These are phyloP conservation scores for Cantharis nigra DNA, from an alignment of 2,888 invertebrate species.

Conservation along the genomic window DNA sequence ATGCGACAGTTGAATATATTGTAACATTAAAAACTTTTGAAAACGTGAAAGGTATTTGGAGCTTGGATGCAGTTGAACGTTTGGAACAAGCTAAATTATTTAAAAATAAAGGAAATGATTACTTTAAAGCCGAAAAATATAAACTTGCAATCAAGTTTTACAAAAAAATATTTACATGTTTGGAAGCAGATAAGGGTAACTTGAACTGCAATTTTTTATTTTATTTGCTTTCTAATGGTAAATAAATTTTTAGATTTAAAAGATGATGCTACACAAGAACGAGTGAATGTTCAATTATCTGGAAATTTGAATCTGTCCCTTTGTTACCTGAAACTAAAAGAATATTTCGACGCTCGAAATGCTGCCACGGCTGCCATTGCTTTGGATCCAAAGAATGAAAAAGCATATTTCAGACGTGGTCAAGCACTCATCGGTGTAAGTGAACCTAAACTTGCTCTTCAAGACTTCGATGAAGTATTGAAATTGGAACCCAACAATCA, in stretches of 20 bases:
- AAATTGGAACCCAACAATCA: conserved; percentile 83
- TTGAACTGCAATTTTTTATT: not conserved
- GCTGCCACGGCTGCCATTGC: conserved; percentile 79
- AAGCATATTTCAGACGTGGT: conserved; percentile 88
- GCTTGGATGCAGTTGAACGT: conserved; percentile 78
- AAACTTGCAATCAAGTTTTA: conserved; percentile 85
- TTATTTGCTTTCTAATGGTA: not conserved
- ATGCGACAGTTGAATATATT: conserved; percentile 78
- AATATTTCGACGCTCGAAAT: conserved; percentile 71
- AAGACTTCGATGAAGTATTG: conserved; percentile 78
- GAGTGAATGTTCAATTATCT: conserved; percentile 66
- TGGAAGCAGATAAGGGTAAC: conserved; percentile 63
- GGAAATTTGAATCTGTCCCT: conserved; percentile 81
- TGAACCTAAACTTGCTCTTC: conserved; percentile 76
- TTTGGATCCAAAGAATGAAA: conserved; percentile 77
- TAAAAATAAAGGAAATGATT: conserved; percentile 90
- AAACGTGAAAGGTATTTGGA: conserved; percentile 82
- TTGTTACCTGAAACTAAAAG: conserved; percentile 77
- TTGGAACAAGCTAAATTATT: conserved; percentile 78
- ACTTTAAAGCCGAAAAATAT: conserved; percentile 81
- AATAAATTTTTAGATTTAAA: conserved; percentile 43
- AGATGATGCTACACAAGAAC: conserved; percentile 55
- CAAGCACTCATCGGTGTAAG: conserved; percentile 76
- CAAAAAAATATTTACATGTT: conserved; percentile 70
- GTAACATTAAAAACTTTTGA: conserved; percentile 85